Percentiles rank a stretch among this genome's conserved stretches.
These are phyloP conservation scores for Sprattus sprattus DNA, from an alignment of 2,113 vertebrate species.

Conservation along the genomic window DNA sequence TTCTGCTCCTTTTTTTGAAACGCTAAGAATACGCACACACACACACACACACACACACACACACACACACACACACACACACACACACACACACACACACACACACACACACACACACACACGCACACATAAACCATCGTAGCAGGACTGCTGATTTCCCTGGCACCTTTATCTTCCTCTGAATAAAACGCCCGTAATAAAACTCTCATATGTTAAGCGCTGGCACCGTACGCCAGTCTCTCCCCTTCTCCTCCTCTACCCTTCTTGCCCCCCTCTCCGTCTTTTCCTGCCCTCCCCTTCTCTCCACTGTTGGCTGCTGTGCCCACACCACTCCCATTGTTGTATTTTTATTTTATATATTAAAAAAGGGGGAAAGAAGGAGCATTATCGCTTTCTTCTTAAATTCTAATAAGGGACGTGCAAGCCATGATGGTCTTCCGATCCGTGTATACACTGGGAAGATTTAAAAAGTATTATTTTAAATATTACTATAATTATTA, in stretches of 20 bases:
- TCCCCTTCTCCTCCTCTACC: background rate
- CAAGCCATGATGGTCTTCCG: slow-evolving; percentile 28
- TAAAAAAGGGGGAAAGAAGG: background rate
- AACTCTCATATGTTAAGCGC: background rate
- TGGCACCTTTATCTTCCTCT: background rate
- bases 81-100: background rate
- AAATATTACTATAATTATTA: slow-evolving; percentile 5
- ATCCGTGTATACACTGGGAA: slow-evolving; percentile 36
- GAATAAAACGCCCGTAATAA: background rate
- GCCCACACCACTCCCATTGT: slow-evolving; percentile 34
- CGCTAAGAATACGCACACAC: background rate
- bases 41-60: background rate
- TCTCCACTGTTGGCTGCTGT: background rate
- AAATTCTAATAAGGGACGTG: slow-evolving; percentile 46
- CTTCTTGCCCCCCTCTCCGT: background rate
- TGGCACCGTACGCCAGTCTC: background rate
- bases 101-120: background rate
- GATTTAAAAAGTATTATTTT: slow-evolving; percentile 26
- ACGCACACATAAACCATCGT: background rate
- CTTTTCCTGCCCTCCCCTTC: background rate
- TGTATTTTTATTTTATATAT: slow-evolving; percentile 23
- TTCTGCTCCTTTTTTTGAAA: background rate
- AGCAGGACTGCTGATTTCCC: background rate
- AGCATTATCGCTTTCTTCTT: slow-evolving; percentile 47
- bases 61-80: background rate